Evolutionary conservation across 2,113 vertebrate genomes (phyloP).

Genomic region (Megaceryle torquata): DNA sequence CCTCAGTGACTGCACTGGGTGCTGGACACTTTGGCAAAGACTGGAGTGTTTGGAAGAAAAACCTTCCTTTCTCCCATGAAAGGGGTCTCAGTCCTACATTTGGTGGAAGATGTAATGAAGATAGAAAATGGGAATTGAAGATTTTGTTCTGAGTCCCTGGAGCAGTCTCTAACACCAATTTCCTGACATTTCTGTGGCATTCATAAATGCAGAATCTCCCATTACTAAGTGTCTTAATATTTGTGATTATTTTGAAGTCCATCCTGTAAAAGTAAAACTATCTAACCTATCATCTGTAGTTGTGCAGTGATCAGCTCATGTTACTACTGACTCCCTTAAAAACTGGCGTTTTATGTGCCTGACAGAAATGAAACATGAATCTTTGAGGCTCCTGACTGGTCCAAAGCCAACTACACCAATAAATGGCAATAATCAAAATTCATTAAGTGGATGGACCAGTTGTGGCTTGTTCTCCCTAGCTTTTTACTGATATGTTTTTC

Average conservation of each 20-base stretch:
- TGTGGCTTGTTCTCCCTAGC: background rate
- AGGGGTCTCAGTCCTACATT: fast-evolving
- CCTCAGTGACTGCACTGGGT: background rate
- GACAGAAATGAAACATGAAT: background rate
- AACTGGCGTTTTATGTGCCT: background rate
- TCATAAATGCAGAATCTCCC: background rate
- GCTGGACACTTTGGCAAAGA: background rate
- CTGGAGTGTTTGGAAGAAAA: background rate
- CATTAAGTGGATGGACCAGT: conserved; percentile 2
- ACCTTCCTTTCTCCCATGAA: background rate
- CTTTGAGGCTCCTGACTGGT: background rate
- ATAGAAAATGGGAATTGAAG: background rate
- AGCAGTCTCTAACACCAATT: background rate
- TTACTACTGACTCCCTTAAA: background rate
- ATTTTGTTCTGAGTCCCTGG: background rate
- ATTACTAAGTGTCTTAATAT: background rate
- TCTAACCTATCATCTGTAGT: background rate
- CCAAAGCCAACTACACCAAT: conserved; percentile 43
- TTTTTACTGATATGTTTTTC: conserved; percentile 42
- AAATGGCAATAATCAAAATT: conserved; percentile 24
- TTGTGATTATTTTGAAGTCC: background rate
- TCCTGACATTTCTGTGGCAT: background rate
- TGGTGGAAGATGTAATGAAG: background rate
- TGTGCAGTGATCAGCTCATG: background rate
- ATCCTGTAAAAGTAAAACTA: background rate